Percentiles rank a stretch among this genome's conserved stretches.
phyloP scores from a whole-genome alignment of 2,113 vertebrate species.

The Callithrix jacchus region DNA sequence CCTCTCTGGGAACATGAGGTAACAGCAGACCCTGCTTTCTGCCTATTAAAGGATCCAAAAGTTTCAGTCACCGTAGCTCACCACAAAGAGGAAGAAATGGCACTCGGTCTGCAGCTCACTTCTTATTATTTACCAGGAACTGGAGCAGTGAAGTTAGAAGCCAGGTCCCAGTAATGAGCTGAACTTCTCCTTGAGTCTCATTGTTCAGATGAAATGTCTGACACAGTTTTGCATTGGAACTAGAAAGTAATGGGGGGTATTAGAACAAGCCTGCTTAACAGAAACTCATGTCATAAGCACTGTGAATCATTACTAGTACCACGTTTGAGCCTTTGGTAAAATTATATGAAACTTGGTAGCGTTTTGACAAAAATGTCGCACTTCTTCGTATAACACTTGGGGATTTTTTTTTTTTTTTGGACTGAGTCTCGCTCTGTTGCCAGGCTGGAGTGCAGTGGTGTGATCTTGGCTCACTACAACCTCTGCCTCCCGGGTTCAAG shows the following conservation, averaged over 20 bases:
- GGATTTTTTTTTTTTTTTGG: neutral
- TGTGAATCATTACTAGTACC: neutral
- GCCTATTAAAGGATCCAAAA: neutral
- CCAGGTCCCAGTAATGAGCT: neutral
- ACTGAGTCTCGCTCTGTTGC: too few relatives aligned
- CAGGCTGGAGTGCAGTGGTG: too few relatives aligned
- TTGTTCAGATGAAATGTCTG: neutral
- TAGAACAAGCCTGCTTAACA: neutral
- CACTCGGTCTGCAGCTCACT: neutral
- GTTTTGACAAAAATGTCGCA: neutral
- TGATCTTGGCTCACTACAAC: too few relatives aligned
- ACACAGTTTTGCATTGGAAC: neutral
- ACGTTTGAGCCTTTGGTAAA: neutral
- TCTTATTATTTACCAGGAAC: slow-evolving; percentile 44
- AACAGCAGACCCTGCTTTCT: neutral
- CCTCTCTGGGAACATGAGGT: neutral
- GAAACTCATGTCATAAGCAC: neutral
- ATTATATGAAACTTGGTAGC: neutral
- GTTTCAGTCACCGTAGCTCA: neutral
- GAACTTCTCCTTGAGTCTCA: neutral
- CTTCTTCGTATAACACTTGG: neutral
- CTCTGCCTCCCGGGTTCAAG: too few relatives aligned
- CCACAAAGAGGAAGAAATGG: slow-evolving; percentile 21
- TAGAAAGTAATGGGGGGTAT: neutral
- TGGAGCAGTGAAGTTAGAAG: neutral